Percentiles rank a stretch among this genome's conserved stretches.
These are phyloP conservation scores for Mus pahari DNA, from an alignment of 2,113 vertebrate genomes.

Conservation along the genomic window DNA sequence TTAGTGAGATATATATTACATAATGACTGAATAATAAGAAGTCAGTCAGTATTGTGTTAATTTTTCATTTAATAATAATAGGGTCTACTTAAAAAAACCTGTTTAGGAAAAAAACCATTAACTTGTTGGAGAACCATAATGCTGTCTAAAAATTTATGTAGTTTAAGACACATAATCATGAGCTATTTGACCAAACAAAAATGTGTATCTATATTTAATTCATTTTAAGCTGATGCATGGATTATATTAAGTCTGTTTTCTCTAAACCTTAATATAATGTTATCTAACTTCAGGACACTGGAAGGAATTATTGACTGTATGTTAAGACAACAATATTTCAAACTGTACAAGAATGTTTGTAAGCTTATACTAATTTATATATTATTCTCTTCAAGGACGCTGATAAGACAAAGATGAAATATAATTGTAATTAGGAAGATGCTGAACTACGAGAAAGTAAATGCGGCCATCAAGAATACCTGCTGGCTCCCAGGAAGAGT, in stretches of 20 bases:
- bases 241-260: slow-evolving; percentile 60
- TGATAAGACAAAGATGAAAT: slow-evolving; percentile 85
- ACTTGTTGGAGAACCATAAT: slow-evolving; percentile 65
- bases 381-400: slow-evolving; percentile 74
- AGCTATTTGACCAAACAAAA: slow-evolving; percentile 41
- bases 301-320: slow-evolving; percentile 47
- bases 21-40: slow-evolving; percentile 81
- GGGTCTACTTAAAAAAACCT: slow-evolving; percentile 74
- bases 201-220: slow-evolving; percentile 65
- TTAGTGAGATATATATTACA: slow-evolving; percentile 69
- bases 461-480: slow-evolving; percentile 84
- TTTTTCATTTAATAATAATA: slow-evolving; percentile 75
- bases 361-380: slow-evolving; percentile 80
- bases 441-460: slow-evolving; percentile 84
- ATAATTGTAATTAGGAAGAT: slow-evolving; percentile 88
- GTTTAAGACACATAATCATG: slow-evolving; percentile 78
- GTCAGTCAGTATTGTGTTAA: slow-evolving; percentile 81
- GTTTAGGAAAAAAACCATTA: slow-evolving; percentile 69
- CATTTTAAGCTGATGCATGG: slow-evolving; percentile 38
- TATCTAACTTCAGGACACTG: slow-evolving; percentile 50
- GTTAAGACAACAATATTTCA: slow-evolving; percentile 49
- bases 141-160: slow-evolving; percentile 78
- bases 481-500: slow-evolving; percentile 84
- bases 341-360: slow-evolving; percentile 68
- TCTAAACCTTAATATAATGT: slow-evolving; percentile 26